Conservation (phyloP, 1,140 invertebrate genomes). For the Plectrocnemia conspersa region DNA sequence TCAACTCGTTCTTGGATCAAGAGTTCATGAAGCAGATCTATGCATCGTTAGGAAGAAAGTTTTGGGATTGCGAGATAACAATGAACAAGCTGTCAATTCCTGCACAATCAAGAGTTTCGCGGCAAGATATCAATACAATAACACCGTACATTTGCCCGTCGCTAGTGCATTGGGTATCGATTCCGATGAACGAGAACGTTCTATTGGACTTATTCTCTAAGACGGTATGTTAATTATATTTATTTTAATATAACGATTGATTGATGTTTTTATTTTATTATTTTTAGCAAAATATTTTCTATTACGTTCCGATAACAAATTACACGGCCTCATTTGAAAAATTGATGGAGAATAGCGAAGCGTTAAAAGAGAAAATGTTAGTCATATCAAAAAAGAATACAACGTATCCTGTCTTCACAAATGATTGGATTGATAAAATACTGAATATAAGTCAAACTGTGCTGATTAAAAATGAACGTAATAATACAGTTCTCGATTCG, state of each 20-base stretch:
- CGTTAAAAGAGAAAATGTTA: slow-evolving; percentile 37
- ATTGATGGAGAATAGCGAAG: slow-evolving; percentile 38
- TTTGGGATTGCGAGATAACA: slow-evolving; percentile 48
- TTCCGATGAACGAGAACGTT: slow-evolving; percentile 45
- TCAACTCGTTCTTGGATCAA: slow-evolving; percentile 47
- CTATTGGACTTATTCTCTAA: slow-evolving; percentile 45
- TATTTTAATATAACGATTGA: background rate
- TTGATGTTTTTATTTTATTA: slow-evolving; percentile 10
- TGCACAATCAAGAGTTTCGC: slow-evolving; percentile 37
- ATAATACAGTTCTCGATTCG: slow-evolving; percentile 1
- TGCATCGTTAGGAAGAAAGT: slow-evolving; percentile 41
- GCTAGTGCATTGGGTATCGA: slow-evolving; percentile 45
- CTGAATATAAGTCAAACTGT: slow-evolving; percentile 23
- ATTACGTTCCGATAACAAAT: slow-evolving; percentile 39
- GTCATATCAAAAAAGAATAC: slow-evolving; percentile 39
- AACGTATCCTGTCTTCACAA: slow-evolving; percentile 33
- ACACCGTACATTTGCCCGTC: slow-evolving; percentile 45
- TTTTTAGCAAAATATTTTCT: slow-evolving; percentile 50
- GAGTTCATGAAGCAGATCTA: slow-evolving; percentile 47
- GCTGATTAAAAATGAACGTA: slow-evolving; percentile 3
- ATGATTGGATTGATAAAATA: slow-evolving; percentile 33
- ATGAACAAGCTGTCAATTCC: slow-evolving; percentile 39
- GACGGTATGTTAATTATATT: slow-evolving; percentile 38
- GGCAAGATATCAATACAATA: slow-evolving; percentile 33
- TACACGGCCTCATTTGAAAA: slow-evolving; percentile 41